phyloP scores from a whole-genome alignment of 2,113 vertebrate species.

The Genyomyrus donnyi region DNA sequence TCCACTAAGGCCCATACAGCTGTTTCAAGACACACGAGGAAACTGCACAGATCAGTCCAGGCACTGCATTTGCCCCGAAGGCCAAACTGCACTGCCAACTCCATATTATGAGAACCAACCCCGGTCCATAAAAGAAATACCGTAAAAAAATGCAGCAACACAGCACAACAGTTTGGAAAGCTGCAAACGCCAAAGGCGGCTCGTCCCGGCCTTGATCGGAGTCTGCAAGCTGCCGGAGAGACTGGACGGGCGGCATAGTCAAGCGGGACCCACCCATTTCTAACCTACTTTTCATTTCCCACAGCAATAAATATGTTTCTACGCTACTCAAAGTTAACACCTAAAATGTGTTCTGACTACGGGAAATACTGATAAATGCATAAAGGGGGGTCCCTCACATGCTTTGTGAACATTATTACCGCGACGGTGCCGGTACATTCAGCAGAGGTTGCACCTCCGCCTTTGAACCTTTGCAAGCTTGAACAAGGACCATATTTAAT shows the following conservation, averaged over 20 bases:
- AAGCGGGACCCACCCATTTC: not conserved
- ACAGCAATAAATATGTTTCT: not conserved
- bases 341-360: not conserved
- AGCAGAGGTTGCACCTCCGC: not conserved
- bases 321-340: not conserved
- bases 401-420: not conserved
- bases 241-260: not conserved
- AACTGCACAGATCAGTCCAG: not conserved
- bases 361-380: not conserved
- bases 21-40: not conserved
- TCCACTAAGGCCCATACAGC: not conserved
- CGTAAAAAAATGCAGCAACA: not conserved
- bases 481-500: not conserved
- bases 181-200: not conserved
- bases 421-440: not conserved
- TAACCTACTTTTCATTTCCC: not conserved
- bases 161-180: not conserved
- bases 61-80: not conserved
- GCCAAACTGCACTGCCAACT: not conserved
- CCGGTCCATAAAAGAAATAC: not conserved
- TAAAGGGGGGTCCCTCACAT: not conserved
- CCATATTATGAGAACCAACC: not conserved
- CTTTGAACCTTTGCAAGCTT: not conserved
- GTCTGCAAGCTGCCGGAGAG: not conserved
- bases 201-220: not conserved